Percentiles rank a stretch among this genome's conserved stretches.
Conservation (phyloP, 2,888 invertebrate species). For the Drosophila koepferae region DNA sequence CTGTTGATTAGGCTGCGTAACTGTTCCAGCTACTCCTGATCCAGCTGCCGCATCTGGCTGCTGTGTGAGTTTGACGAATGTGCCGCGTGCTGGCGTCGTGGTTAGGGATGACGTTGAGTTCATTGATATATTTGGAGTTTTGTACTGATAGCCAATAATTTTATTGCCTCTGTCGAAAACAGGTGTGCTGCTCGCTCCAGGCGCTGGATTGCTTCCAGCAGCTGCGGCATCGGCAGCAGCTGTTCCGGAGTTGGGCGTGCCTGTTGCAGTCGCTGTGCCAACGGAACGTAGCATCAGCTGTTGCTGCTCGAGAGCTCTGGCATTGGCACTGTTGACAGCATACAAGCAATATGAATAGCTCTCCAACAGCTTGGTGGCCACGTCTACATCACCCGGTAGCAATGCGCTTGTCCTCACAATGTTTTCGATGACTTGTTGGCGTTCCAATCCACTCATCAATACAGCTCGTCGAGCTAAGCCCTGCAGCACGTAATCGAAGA, state of each 20-base stretch:
- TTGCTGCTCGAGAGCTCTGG: background rate
- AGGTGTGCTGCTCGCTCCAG: constrained; percentile 14
- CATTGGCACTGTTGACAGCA: constrained; percentile 11
- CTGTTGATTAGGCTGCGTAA: no score
- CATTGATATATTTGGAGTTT: background rate
- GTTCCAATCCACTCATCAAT: constrained; percentile 59
- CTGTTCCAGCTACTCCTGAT: background rate
- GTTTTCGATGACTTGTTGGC: constrained; percentile 68
- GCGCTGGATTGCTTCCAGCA: background rate
- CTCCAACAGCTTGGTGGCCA: constrained; percentile 70
- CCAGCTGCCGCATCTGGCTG: background rate
- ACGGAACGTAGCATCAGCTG: background rate
- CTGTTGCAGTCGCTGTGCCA: no score
- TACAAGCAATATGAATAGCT: constrained; percentile 65
- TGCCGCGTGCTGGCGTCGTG: no score
- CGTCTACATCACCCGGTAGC: constrained; percentile 67
- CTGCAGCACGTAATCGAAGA: constrained; percentile 73
- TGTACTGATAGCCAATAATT: constrained; percentile 59
- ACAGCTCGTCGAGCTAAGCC: constrained; percentile 56
- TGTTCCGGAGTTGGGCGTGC: background rate
- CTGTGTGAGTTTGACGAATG: background rate
- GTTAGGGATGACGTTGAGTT: no score
- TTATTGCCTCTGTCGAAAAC: constrained; percentile 48
- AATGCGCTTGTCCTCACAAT: constrained; percentile 59
- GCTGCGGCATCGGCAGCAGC: background rate